Evolutionary conservation across 2,797 vertebrate genomes (phyloP), one percentile per base, ranked within the genome.

Genomic region (Cuniculus paca): DNA sequence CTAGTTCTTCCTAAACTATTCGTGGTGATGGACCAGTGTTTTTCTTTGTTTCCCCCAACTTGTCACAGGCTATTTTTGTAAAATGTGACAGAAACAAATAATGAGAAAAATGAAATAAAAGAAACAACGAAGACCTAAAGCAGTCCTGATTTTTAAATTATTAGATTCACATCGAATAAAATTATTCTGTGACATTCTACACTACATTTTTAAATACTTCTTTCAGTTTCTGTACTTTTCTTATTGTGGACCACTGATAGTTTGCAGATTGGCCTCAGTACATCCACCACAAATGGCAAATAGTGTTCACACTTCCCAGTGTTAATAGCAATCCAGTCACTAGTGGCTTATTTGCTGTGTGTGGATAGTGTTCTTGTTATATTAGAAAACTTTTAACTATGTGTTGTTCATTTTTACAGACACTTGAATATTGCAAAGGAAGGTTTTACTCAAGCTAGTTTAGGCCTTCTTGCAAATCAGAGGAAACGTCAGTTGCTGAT

Each of bases 401-500:
- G 60, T 4, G 13, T 96, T 97, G 60, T 97, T 97, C 39, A 68
- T 86, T 92, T 97, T 95, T 98, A 2, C 97, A 99, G 99, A 96
- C 99, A 99, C 98, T 97, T 99, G 95, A 99, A 99, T 85, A 98
- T 99, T 94, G 98, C 99, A 16, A 99, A 99, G 98, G 99, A 99
- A 97, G 99, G 99, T 94, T 99, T 99, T 98, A 99, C 99, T 12
- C 99, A 99, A 98, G 99, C 99, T 97, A 99, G 99, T 96, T 98
- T 99, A 97, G 99, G 99, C 45, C 99, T 99, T 3, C 98, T 99
- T 97, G 99, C 99, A 97, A 99, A 99, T 98, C 99, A 99, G 95
- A 99, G 99, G 98, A 99, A 99, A 95, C 98, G 99, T 48, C 99
- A 99, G 90, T 98, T 99, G 97, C 98, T 99, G 97, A 99, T 99